These are phyloP conservation scores for Abramis brama DNA, from an alignment of 2,113 vertebrate species.

Conservation along the genomic window DNA sequence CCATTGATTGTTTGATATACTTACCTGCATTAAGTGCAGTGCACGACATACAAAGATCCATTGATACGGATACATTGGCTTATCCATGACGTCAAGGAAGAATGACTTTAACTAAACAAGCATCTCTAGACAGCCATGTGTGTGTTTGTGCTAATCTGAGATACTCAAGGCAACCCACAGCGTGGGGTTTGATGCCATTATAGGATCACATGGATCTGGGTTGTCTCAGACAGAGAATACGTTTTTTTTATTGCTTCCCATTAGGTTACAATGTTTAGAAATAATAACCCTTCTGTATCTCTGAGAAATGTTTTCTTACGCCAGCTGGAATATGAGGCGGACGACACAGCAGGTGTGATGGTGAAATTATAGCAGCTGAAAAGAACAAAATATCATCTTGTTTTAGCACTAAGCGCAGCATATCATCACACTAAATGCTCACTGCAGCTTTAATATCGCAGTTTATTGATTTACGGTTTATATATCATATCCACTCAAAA, in stretches of 20 bases:
- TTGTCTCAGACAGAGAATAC: background rate
- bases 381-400: slow-evolving; percentile 15
- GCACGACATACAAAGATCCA: background rate
- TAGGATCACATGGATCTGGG: background rate
- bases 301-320: background rate
- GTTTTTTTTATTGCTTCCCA: slow-evolving; percentile 3
- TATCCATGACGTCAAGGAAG: slow-evolving; percentile 52
- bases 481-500: background rate
- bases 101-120: slow-evolving; percentile 56
- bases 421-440: slow-evolving; percentile 2
- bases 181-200: background rate
- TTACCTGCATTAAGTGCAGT: background rate
- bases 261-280: background rate
- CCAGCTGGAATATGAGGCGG: slow-evolving; percentile 2
- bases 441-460: background rate
- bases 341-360: slow-evolving; percentile 48
- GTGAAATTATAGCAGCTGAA: background rate
- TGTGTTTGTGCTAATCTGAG: slow-evolving; percentile 44
- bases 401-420: background rate
- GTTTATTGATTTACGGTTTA: slow-evolving; percentile 1
- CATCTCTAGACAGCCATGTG: background rate
- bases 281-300: background rate
- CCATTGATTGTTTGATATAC: background rate
- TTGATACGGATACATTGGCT: slow-evolving; percentile 35
- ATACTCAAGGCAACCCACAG: slow-evolving; percentile 58